Percentiles rank a stretch among this genome's conserved stretches.
Evolutionary conservation across 2,888 invertebrate genomes (phyloP).

Genomic region (Troglohyphantes excavatus): DNA sequence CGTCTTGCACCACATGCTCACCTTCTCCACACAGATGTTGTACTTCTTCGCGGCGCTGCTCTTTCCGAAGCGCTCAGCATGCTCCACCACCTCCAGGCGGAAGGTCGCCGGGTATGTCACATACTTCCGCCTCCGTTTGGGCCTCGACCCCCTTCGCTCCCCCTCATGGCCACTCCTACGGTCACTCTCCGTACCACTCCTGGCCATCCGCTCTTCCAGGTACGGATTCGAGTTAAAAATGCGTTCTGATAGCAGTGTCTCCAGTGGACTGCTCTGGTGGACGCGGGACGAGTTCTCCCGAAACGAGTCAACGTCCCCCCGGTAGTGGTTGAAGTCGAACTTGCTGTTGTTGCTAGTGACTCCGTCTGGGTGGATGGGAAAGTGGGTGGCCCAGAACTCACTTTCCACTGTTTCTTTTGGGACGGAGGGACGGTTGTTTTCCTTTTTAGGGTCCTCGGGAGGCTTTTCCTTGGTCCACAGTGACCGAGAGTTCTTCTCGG

Average conservation of each 20-base stretch:
- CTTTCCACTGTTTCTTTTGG: constrained; percentile 50
- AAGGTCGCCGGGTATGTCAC: constrained; percentile 76
- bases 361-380: constrained; percentile 48
- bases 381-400: constrained; percentile 67
- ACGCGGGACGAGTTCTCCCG: neutral
- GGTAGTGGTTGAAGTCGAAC: constrained; percentile 53
- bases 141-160: constrained; percentile 45
- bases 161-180: constrained; percentile 44
- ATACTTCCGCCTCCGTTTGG: constrained; percentile 69
- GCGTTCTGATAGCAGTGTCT: constrained; percentile 66
- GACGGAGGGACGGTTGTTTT: no score
- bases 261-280: constrained; percentile 52
- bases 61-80: constrained; percentile 71
- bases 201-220: constrained; percentile 49
- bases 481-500: constrained; percentile 49
- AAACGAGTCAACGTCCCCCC: neutral
- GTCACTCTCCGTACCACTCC: constrained; percentile 72
- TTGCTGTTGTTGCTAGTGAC: constrained; percentile 43
- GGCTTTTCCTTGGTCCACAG: constrained; percentile 62
- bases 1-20: constrained; percentile 77
- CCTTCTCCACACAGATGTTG: constrained; percentile 74
- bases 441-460: neutral
- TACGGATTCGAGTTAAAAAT: constrained; percentile 60
- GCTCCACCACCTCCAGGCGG: constrained; percentile 74
- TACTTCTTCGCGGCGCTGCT: constrained; percentile 76